Base-by-base conservation (phyloP, 2,797 vertebrate genomes). In the Sphaeramia orbicularis region DNA sequence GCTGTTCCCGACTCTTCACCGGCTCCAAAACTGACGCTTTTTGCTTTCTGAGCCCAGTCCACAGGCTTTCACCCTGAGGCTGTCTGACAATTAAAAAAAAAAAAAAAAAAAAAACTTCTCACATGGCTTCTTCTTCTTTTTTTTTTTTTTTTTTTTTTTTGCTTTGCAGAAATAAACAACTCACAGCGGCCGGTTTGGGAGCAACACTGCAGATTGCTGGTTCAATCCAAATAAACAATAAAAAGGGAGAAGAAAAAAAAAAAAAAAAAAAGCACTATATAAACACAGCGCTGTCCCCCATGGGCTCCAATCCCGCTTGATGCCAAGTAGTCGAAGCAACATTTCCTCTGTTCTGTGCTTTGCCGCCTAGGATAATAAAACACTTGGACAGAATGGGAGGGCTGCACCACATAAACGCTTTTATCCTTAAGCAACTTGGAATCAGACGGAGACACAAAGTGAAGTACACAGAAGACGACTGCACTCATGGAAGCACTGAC, bases 181-280 rank as follows among this genome's bases (percentile, higher is more conserved):
- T 64, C 55, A 44, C 71, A 70, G 73, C 50, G 66, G 36, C 42
- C 48, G 21, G 83, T 71, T 70, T 67, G 77, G 80, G 76, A 89
- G 80, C 74, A 71, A 43, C 65, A 30, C 61, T 44, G 71, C 74
- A 80, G 75, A 81, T 74, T 83, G 71, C 48, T 35, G 55, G 61
- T 65, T 67, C 64, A 78, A 68, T 66, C 56, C 62, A 66, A 85
- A 77, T 81, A 83, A 74, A 85, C 73, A 85, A 76, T 78, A 74
- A 71, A 55, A 57, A 13, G 37, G 21, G 11, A 21, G 38, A 35
- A 44, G 48, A 60, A 65, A 19, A 44, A n/a, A n/a, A n/a, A 36
- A 47, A 13, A 30, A 43, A 2, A 30, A 32, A 38, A 71, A 14
- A 24, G 13, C 65, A 24, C 70, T 18, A 51, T 40, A 76, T 51